These are phyloP conservation scores for Manacus vitellinus DNA, from an alignment of 2,113 vertebrate genomes.

Conservation along the genomic window DNA sequence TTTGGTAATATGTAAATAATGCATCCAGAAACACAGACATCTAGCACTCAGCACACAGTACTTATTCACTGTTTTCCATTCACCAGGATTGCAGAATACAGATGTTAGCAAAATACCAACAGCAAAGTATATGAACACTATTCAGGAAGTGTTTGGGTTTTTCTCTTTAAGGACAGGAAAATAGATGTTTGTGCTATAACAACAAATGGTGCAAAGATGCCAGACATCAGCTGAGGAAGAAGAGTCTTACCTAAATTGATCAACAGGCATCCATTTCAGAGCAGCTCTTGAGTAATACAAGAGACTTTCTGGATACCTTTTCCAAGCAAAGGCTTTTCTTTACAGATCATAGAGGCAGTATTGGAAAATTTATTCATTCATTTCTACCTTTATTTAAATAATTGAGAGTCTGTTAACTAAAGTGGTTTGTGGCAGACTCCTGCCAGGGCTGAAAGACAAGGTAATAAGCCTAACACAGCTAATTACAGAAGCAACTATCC, in stretches of 20 bases:
- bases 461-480: not conserved
- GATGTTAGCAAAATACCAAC: not conserved
- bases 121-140: not conserved
- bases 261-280: not conserved
- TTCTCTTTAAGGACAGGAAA: not conserved
- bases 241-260: not conserved
- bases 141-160: not conserved
- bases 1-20: not conserved
- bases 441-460: not conserved
- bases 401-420: not conserved
- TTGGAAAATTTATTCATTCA: not conserved
- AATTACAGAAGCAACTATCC: conserved; percentile 30
- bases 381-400: conserved; percentile 24
- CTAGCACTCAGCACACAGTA: not conserved
- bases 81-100: not conserved
- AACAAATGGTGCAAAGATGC: not conserved
- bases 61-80: not conserved
- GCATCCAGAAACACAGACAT: not conserved
- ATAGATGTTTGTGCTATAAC: not conserved
- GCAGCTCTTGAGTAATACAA: not conserved
- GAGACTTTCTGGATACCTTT: not conserved
- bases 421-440: not conserved
- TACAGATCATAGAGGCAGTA: not conserved
- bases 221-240: not conserved
- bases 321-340: not conserved